Conservation (phyloP, 2,888 invertebrate species). For the Camponotus fellah region DNA sequence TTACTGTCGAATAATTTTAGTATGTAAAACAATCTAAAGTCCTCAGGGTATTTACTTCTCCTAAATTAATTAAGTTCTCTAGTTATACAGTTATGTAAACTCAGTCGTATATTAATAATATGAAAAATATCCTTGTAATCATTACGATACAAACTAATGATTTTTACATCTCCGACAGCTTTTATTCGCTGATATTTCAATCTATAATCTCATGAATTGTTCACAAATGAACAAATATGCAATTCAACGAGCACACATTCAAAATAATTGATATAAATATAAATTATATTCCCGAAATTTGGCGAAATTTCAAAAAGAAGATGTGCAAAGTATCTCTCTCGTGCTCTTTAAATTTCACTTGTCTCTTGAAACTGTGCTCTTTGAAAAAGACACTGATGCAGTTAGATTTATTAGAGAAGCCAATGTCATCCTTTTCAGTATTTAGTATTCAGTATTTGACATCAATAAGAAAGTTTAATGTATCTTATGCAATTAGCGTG, state of each 20-base stretch:
- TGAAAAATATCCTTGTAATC: background rate
- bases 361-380: background rate
- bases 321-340: background rate
- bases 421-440: background rate
- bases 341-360: background rate
- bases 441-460: background rate
- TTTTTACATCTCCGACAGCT: background rate
- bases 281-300: background rate
- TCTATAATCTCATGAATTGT: slow-evolving; percentile 14
- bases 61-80: background rate
- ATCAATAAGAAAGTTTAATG: slow-evolving; percentile 4
- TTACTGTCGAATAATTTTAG: background rate
- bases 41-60: background rate
- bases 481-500: background rate
- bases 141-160: background rate
- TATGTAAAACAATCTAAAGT: background rate
- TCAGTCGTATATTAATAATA: background rate
- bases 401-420: background rate
- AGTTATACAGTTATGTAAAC: background rate
- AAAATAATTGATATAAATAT: slow-evolving; percentile 6
- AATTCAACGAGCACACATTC: background rate
- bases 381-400: background rate
- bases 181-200: background rate
- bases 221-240: background rate
- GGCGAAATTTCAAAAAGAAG: background rate